Evolutionary conservation across 2,797 vertebrate species (phyloP), one percentile per base, ranked within the genome.

Genomic region (Eutrigla gurnardus): DNA sequence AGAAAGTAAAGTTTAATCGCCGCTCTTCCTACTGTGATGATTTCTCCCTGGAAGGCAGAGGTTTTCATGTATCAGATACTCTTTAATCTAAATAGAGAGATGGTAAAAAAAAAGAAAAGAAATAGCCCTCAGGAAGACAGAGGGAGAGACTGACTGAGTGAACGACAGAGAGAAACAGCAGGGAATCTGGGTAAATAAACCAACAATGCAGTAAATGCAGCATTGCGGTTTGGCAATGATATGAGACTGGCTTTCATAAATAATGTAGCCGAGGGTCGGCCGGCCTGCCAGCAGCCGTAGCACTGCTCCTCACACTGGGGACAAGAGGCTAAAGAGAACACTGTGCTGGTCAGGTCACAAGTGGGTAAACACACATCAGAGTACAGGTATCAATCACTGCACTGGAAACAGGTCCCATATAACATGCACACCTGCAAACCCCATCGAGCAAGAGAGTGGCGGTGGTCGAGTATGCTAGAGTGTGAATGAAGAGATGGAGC

Each of bases 221-320:
- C 86, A 84, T 50, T 89, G 86, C 70, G 65, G 78, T 63, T 85
- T 57, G 55, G 78, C 75, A 77, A 80, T 57, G 78, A 92, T 89
- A 81, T 39, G 82, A 86, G 67, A 77, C 43, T n/a, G 0, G 67
- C 47, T 46, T 80, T 83, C 68, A 92, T 92, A 77, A 92, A 92
- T 93, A 90, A 91, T 87, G 86, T 37, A 91, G 83, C 59, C 0
- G 18, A 60, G 53, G n/a, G 75, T 65, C 32, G 59, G 67, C 32
- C 42, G 7, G 75, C 42, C 62, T 45, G 73, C 42, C 52, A 65
- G 77, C 76, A 60, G 75, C 53, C 42, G 35, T 0, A 37, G 39
- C 42, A 11, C 36, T 9, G 4, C 73, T 72, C 14, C 70, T 72
- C 58, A 43, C 77, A 18, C 69, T 4, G 76, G 68, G 57, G 25